These are phyloP conservation scores for Ginglymostoma cirratum DNA, from an alignment of 2,113 vertebrate species.

Conservation along the genomic window DNA sequence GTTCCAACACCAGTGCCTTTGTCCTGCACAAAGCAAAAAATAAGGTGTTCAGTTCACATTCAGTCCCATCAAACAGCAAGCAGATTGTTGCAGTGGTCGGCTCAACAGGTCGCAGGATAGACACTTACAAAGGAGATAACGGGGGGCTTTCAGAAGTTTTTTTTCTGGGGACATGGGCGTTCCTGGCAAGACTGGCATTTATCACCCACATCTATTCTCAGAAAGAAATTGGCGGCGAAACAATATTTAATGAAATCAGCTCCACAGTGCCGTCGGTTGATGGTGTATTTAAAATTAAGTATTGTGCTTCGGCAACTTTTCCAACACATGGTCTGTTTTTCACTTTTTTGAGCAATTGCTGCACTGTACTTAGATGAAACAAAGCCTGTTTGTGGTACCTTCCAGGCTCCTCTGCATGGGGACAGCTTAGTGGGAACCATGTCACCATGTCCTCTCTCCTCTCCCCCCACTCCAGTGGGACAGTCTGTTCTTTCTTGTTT, in stretches of 20 bases:
- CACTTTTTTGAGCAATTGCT: neutral
- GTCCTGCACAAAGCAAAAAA: conserved; percentile 60
- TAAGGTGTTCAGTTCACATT: neutral
- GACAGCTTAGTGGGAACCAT: neutral
- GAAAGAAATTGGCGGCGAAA: neutral
- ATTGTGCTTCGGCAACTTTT: neutral
- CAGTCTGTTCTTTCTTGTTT: too few relatives aligned
- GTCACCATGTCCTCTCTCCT: too few relatives aligned
- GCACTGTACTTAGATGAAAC: too few relatives aligned
- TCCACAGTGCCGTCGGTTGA: neutral
- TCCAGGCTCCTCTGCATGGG: neutral
- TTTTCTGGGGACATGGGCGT: neutral
- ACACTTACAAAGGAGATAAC: too few relatives aligned
- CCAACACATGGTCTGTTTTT: neutral
- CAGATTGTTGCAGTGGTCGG: rapidly evolving
- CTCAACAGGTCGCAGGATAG: neutral
- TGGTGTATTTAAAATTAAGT: neutral
- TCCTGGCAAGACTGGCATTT: neutral
- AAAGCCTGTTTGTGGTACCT: neutral
- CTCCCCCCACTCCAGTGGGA: too few relatives aligned
- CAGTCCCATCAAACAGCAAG: neutral
- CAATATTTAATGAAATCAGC: neutral
- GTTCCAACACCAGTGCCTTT: conserved; percentile 86
- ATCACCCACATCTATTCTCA: neutral
- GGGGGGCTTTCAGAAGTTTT: too few relatives aligned